Percentiles rank a stretch among this genome's conserved stretches.
Conservation (phyloP, 1,140 invertebrate species). For the Gonioctena quinquepunctata region DNA sequence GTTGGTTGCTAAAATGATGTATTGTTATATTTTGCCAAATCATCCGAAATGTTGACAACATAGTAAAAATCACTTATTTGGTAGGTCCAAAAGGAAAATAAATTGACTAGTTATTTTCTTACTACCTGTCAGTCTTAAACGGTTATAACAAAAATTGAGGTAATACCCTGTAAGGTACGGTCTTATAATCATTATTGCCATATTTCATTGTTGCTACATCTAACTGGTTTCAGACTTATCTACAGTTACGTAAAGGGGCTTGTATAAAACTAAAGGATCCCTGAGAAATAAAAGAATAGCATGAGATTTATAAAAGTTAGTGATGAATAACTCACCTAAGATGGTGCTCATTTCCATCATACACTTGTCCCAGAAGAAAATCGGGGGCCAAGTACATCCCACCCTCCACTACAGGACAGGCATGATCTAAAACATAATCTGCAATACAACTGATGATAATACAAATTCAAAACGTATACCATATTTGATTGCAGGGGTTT, state of each 20-base stretch:
- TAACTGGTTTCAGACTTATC: conserved; percentile 39
- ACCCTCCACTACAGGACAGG: conserved; percentile 75
- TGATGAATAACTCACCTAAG: conserved; percentile 35
- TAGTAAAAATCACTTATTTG: neutral
- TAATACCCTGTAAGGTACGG: conserved; percentile 21
- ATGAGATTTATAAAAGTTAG: neutral
- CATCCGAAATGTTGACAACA: too few species aligned
- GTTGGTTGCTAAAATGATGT: too few species aligned
- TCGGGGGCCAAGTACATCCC: conserved; percentile 82
- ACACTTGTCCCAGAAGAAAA: conserved; percentile 81
- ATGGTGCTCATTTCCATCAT: conserved; percentile 69
- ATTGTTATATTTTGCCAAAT: too few species aligned
- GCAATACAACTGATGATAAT: neutral
- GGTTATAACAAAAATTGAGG: conserved; percentile 19
- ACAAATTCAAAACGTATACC: conserved; percentile 58
- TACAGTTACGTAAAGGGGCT: conserved; percentile 70
- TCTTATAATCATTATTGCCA: conserved; percentile 27
- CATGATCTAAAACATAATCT: conserved; percentile 63
- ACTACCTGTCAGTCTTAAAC: conserved; percentile 27
- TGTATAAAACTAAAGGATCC: conserved; percentile 66
- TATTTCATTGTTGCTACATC: neutral
- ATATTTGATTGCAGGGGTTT: conserved; percentile 70
- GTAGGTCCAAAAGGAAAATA: conserved; percentile 16
- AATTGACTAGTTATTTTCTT: conserved; percentile 26
- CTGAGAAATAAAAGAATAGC: conserved; percentile 36